Evolutionary conservation across 2,113 vertebrate species (phyloP).

Genomic region (Panthera tigris): DNA sequence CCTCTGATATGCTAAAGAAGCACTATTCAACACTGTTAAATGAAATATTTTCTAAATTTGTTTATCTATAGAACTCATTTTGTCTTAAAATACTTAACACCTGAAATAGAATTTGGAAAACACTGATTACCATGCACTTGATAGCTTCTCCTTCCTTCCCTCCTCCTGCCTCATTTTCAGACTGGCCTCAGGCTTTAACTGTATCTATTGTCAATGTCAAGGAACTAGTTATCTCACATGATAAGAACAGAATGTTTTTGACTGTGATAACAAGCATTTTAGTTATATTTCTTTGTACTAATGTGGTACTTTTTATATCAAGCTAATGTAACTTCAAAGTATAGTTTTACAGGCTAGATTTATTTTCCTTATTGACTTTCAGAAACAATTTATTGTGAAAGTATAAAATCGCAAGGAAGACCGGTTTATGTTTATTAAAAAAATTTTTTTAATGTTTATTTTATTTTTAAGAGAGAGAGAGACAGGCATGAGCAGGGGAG

Average conservation of each 20-base stretch:
- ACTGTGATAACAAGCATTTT: constrained; percentile 3
- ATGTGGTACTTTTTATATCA: constrained; percentile 38
- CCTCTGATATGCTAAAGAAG: constrained; percentile 17
- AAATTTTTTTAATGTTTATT: no score
- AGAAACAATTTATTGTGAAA: constrained; percentile 45
- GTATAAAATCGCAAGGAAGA: background rate
- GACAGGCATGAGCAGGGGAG: no score
- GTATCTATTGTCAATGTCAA: constrained; percentile 9
- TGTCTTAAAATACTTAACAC: constrained; percentile 1
- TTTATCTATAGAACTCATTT: background rate
- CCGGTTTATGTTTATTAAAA: constrained; percentile 11
- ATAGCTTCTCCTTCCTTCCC: background rate
- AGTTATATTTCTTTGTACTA: constrained; percentile 19
- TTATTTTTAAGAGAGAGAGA: no score
- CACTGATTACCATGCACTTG: background rate
- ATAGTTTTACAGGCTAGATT: background rate
- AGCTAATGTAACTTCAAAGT: background rate
- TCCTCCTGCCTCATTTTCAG: background rate
- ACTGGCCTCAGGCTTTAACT: background rate
- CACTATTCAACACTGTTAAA: background rate
- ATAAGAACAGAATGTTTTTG: constrained; percentile 56
- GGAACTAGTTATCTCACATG: background rate
- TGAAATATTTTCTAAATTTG: constrained; percentile 27
- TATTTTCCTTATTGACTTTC: constrained; percentile 36
- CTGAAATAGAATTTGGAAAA: constrained; percentile 11